Base-by-base conservation (phyloP, 2,797 vertebrate species). In the Eulemur mongoz region DNA sequence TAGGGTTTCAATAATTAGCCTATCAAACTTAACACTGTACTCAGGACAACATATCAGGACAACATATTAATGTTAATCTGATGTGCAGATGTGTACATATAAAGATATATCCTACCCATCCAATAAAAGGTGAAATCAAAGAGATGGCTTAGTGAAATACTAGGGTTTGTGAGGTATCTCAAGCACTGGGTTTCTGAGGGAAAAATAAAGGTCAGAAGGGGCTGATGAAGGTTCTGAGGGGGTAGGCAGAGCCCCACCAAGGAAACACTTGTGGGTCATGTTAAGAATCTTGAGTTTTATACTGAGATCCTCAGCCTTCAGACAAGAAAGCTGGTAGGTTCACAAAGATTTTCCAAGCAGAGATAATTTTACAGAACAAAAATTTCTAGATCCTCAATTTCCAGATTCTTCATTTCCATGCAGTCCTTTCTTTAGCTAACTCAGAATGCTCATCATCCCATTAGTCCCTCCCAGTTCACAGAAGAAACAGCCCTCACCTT, bases 381-480 rank as follows among this genome's bases (percentile, higher is more conserved):
- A 2, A 50, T 79, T 69, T 70, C 0, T 32, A 79, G 40, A 57
- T 23, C 30, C 2, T 89, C 35, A 25, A 1, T 78, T 61, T 76
- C 50, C 13, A 45, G 9, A 35, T 54, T 17, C 38, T 93, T 67
- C 20, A 27, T 95, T 89, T 75, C 70, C n/a, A n/a, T 0, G 0
- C 18, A 25, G 20, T 73, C 57, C 15, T 65, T 65, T 61, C 38
- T 43, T 57, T 73, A 67, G 2, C 25, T 72, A 17, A 8, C 1
- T 22, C 7, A 87, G 7, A 45, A 17, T 17, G 7, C 1, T 1
- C 2, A 18, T 15, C 12, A 48, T 27, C 18, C 0, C 1, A 6
- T 22, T 57, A 43, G 23, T 5, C 0, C 61, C 72, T 32, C 7
- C 38, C 7, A 63, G 35, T 86, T 40, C 43, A 52, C 5, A 27